phyloP scores from a whole-genome alignment of 2,888 invertebrate species.

The Artemia sinica region DNA sequence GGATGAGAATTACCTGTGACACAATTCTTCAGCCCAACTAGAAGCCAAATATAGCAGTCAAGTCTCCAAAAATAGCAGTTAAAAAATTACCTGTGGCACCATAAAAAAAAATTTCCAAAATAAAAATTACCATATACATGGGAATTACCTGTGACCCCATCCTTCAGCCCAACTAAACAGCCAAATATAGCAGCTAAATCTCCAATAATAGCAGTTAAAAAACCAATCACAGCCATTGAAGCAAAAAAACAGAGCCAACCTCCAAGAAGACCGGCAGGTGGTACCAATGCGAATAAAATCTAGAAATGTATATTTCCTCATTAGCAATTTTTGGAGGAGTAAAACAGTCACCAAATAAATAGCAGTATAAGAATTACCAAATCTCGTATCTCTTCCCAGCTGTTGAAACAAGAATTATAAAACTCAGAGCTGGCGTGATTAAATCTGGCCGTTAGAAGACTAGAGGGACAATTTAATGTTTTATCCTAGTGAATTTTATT shows the following conservation, averaged over 20 bases:
- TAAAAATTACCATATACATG: no score
- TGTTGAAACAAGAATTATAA: no score
- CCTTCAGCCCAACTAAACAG: constrained; percentile 39
- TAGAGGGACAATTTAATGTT: no score
- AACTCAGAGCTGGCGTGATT: no score
- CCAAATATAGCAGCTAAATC: constrained; percentile 43
- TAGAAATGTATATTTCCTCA: constrained; percentile 24
- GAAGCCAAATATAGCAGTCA: constrained; percentile 18
- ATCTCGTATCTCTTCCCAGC: no score
- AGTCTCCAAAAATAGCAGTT: not conserved
- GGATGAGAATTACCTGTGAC: constrained; percentile 33
- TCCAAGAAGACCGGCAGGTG: constrained; percentile 38
- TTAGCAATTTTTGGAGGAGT: no score
- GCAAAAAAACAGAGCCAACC: constrained; percentile 41
- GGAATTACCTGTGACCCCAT: constrained; percentile 35
- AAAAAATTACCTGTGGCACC: constrained; percentile 11
- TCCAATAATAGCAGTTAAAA: constrained; percentile 41
- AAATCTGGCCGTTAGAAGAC: no score
- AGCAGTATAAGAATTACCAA: no score
- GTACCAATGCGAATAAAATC: constrained; percentile 37
- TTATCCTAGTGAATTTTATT: no score
- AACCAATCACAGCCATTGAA: constrained; percentile 38
- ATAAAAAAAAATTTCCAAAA: not conserved
- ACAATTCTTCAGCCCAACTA: constrained; percentile 38
- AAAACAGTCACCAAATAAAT: no score